Conservation (phyloP, 23 tunicate genomes). For the Diplosoma virens region DNA sequence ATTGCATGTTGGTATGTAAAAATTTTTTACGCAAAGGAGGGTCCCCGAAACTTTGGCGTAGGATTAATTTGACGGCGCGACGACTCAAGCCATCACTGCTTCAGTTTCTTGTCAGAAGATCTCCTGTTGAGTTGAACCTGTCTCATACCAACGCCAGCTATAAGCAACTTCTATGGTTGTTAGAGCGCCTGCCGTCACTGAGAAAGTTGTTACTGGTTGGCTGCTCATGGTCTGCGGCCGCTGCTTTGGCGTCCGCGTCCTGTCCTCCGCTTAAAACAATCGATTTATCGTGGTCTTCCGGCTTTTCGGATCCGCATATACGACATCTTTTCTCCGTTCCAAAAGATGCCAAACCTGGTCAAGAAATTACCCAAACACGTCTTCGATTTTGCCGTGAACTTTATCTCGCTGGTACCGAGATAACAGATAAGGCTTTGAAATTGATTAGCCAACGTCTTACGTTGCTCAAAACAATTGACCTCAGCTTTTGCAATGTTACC, state of each 20-base stretch:
- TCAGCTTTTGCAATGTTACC: constrained; percentile 63
- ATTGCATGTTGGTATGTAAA: constrained; percentile 76
- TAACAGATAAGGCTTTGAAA: constrained; percentile 55
- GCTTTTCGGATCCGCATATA: constrained; percentile 65
- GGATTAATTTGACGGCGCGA: constrained; percentile 46
- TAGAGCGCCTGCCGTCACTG: constrained; percentile 63
- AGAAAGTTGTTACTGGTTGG: constrained; percentile 52
- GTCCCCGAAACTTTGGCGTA: constrained; percentile 45
- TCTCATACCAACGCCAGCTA: constrained; percentile 61
- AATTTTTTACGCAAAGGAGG: constrained; percentile 60
- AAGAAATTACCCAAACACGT: constrained; percentile 48
- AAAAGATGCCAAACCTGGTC: constrained; percentile 73
- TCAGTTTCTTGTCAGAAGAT: constrained; percentile 58
- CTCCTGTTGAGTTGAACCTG: constrained; percentile 55
- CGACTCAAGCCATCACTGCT: constrained; percentile 34
- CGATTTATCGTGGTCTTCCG: constrained; percentile 73
- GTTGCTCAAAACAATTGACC: constrained; percentile 36
- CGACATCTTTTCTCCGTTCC: constrained; percentile 65
- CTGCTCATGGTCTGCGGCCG: constrained; percentile 77
- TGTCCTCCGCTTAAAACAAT: constrained; percentile 71
- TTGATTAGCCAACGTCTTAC: constrained; percentile 45
- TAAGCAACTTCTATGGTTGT: constrained; percentile 74
- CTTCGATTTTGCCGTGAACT: constrained; percentile 54
- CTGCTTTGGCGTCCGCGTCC: constrained; percentile 65
- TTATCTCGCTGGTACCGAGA: constrained; percentile 55